Evolutionary conservation across 1,140 invertebrate species (phyloP).

Genomic region (Globodera rostochiensis): DNA sequence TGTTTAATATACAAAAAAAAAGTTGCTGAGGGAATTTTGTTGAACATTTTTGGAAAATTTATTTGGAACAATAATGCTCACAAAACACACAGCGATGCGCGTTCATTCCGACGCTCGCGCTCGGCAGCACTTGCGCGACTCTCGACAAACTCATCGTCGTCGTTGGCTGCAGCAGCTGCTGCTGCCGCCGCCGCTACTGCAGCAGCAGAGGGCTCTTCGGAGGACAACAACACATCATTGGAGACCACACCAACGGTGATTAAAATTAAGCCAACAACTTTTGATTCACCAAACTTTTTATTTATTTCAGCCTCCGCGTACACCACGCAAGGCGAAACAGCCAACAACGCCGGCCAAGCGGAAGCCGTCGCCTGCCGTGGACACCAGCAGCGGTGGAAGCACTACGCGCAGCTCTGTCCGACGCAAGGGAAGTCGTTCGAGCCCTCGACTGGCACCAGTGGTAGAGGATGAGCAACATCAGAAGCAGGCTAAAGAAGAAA

Average conservation of each 20-base stretch:
- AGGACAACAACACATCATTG: not conserved
- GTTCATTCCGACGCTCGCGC: not conserved
- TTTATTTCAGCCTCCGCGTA: not conserved
- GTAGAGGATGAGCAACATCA: not conserved
- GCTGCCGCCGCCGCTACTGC: not conserved
- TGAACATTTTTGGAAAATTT: no score
- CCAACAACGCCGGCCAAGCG: not conserved
- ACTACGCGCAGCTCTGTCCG: not conserved
- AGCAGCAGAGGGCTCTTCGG: not conserved
- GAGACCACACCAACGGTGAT: not conserved
- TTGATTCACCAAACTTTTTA: not conserved
- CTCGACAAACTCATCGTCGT: not conserved
- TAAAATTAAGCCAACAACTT: no score
- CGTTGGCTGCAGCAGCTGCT: not conserved
- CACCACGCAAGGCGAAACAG: not conserved
- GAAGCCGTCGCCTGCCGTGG: not conserved
- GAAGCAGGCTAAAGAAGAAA: not conserved
- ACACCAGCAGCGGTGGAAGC: not conserved
- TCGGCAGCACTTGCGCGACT: slow-evolving; percentile 8
- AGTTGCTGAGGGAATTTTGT: no score
- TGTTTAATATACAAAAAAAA: slow-evolving; percentile 5
- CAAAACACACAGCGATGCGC: not conserved
- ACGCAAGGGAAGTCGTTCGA: not conserved
- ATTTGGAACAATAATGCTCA: no score
- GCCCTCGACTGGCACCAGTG: not conserved